Base-by-base conservation (phyloP, 2,888 invertebrate species). In the Epinotia ramella region DNA sequence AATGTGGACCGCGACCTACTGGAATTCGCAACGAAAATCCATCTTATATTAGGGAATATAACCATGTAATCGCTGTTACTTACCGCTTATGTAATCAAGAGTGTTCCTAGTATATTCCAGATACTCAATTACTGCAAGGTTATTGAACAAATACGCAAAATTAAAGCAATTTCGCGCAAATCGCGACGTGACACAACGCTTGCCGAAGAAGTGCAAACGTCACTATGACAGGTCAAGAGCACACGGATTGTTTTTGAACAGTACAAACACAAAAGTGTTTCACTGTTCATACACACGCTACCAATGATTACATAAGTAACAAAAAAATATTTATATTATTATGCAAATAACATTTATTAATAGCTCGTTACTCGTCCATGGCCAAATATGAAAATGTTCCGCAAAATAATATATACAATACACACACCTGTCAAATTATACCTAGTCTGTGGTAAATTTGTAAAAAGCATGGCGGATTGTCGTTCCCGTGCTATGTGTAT, bases 1-100 rank as follows among this genome's bases (percentile, higher is more conserved):
- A 74, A 73, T 74, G 77, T 77, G 33, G 73, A 77, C 56, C 77
- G 65, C 74, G 74, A 74, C 77, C 77, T 74, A 77, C 74, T 77
- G 67, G 76, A 76, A 76, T 72, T 76, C 40, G 76, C 72, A 46
- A 76, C 46, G 28, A 56, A 72, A 67, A 72, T 57, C 65, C 66
- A 63, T 28, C 20, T 40, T 67, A 62, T n/a, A 60, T n/a, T 24
- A 40, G 53, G 57, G 28, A 63, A 57, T 57, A 60, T 62, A 46
- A 20, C 3, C 28, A 67, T 20, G 13, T 57, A 28, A 44, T 16
- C 11, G 24, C 24, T 76, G 40, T 7, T 20, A 76, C 76, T 76
- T 67, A 76, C 76, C 76, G 18, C 28, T 72, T 56, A 71, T 72
- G 33, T 24, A 56, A 67, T 72, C 46, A 49, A 57, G 66, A 67